Base-by-base conservation (phyloP, 2,113 vertebrate species). In the Ptilonorhynchus violaceus region DNA sequence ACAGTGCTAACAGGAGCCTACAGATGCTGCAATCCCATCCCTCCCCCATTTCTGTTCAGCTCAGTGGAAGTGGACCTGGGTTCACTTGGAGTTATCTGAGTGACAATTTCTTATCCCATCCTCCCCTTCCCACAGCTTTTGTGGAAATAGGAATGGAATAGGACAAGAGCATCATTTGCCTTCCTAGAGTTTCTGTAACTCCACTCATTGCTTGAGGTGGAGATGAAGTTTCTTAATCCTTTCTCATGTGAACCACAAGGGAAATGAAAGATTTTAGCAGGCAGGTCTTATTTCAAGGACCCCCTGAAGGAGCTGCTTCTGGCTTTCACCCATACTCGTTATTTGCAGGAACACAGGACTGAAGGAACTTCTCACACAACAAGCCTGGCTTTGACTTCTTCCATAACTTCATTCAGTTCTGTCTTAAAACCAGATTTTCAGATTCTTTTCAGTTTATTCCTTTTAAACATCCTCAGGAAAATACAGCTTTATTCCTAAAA, bases 61-160 rank as follows among this genome's bases (percentile, higher is more conserved):
- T 60, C 44, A 50, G 19, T 8, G 60, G 37, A 16, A 39, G 58
- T 13, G 30, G 52, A 46, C 20, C 28, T 0, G 0, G 25, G 18
- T 13, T 47, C 41, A 13, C 12, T 22, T 42, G 15, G 2, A 4
- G 6, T 4, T 67, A n/a, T 11, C 47, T 41, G 23, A 75, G 60
- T 3, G 13, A 76, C 15, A 11, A 58, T 18, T n/a, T 41, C 37
- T 68, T 14, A 35, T 1, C 21, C 16, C 35, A 10, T 49, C 27
- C 35, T 22, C 23, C 23, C 47, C 24, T 56, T 62, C 50, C 41
- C 33, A 11, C 7, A 62, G 25, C 42, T 31, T 15, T 47, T 49
- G 58, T 17, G 55, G 16, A 42, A 33, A 44, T 0, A 75, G 19
- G 8, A 25, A 28, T 3, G 6, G 20, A 27, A 1, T 4, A 49